Base-by-base conservation (phyloP, 2,113 vertebrate genomes). In the Tricholaema leucomelas region DNA sequence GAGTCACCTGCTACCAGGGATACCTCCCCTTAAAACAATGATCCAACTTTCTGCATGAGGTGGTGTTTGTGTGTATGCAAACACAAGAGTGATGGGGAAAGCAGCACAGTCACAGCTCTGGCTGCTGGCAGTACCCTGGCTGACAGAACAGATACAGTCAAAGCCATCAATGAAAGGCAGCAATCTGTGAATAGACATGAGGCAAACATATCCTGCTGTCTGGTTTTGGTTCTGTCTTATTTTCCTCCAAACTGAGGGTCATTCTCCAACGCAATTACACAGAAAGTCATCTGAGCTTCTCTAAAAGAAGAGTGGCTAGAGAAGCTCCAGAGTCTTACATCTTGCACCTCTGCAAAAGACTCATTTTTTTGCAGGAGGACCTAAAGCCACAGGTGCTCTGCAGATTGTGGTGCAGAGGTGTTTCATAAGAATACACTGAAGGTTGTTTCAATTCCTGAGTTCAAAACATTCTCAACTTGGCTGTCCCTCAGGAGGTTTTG, bases 1-100 rank as follows among this genome's bases (percentile, higher is more conserved):
- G 40, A 50, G 42, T 55, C 54, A 24, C 35, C 13, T 17, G 77
- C 50, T 69, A 38, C 5, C 1, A 2, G 69, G 42, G 69, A 72
- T 67, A 0, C 0, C 10, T 80, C 36, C 36, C 17, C 28, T 20
- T 19, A 2, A 7, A 59, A 54, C 48, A 36, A 8, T 6, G 27
- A 35, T 5, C 36, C 27, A 48, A 56, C 38, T 55, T n/a, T n/a
- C 27, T 83, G 36, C 6, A 3, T 28, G 74, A 69, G 64, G 46
- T 27, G 16, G 20, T 40, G 23, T 63, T 63, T 28, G 10, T n/a
- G 64, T 25, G 21, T 30, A 10, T 40, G 31, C 59, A 72, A 31
- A 58, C 56, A 7, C 16, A 4, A 12, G n/a, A 38, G 58, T 8
- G 61, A 10, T 10, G 31, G 42, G 30, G 8, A 76, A 10, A 55